Evolutionary conservation across 30 jellyfish, hydroid and myxozoan species (phyloP).

Genomic region (Pelagia noctiluca): DNA sequence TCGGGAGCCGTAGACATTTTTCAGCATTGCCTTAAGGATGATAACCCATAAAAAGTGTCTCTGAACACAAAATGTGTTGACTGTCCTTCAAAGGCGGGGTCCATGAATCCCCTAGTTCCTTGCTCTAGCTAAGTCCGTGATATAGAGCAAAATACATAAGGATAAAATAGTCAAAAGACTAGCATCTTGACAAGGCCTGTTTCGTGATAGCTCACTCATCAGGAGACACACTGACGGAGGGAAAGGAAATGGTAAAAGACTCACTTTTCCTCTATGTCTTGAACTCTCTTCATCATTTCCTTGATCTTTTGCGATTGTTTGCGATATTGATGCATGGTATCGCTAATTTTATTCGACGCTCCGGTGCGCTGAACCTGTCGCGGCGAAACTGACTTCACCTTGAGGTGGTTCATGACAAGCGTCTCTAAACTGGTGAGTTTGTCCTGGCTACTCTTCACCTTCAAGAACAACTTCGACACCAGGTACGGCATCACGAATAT

Average conservation of each 20-base stretch:
- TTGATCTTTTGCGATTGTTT: not conserved
- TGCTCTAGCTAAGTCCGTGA: too few relatives aligned
- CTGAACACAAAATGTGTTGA: too few relatives aligned
- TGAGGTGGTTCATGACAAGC: not conserved
- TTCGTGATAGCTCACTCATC: too few relatives aligned
- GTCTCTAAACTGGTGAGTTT: constrained; percentile 49
- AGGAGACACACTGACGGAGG: too few relatives aligned
- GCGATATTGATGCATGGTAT: not conserved
- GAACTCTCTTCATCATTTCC: not conserved
- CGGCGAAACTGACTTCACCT: constrained; percentile 22
- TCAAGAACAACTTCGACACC: constrained; percentile 51
- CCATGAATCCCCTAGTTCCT: too few relatives aligned
- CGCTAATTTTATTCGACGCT: not conserved
- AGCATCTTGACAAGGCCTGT: too few relatives aligned
- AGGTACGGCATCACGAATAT: constrained; percentile 85
- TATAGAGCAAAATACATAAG: too few relatives aligned
- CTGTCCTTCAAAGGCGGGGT: too few relatives aligned
- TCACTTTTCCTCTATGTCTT: not conserved
- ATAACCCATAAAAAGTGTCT: too few relatives aligned
- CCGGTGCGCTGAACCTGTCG: constrained; percentile 8
- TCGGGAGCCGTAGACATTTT: too few relatives aligned
- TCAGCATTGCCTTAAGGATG: too few relatives aligned
- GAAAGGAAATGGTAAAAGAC: not conserved
- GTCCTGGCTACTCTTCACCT: constrained; percentile 25
- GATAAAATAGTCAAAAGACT: too few relatives aligned